Evolutionary conservation across 2,888 invertebrate species (phyloP).

Genomic region (Cheilosia urbana): DNA sequence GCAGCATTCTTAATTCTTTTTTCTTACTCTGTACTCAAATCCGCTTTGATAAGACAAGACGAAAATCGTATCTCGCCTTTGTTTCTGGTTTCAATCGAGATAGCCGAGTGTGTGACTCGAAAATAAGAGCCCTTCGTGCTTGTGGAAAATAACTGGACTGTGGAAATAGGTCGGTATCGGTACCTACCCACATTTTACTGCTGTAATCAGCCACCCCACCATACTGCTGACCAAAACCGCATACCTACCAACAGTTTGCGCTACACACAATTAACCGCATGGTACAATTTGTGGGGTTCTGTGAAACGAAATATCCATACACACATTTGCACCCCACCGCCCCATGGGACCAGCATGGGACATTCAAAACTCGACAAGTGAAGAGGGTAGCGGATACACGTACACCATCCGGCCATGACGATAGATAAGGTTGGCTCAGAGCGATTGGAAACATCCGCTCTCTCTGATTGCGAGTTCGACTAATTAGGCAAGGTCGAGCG

Average conservation of each 20-base stretch:
- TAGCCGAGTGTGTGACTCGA: background rate
- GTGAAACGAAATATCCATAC: background rate
- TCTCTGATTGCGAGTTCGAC: background rate
- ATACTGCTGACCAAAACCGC: background rate
- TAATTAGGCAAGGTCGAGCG: slow-evolving; percentile 9
- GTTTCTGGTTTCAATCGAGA: background rate
- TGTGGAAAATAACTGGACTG: background rate
- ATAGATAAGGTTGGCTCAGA: background rate
- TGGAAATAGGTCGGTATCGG: background rate
- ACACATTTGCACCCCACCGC: background rate
- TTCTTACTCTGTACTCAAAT: slow-evolving; percentile 19
- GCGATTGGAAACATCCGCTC: background rate
- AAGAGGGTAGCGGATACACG: background rate
- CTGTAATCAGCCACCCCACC: too few relatives aligned
- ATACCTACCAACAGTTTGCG: too few relatives aligned
- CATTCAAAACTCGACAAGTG: background rate
- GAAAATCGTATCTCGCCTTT: background rate
- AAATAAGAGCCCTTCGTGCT: background rate
- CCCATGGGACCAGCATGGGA: background rate
- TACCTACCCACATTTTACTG: too few relatives aligned
- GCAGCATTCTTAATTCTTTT: background rate
- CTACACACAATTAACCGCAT: background rate
- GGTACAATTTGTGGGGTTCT: background rate
- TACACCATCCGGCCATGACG: background rate
- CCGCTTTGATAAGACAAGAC: slow-evolving; percentile 27